A percentile compares a stretch with the other conserved stretches of the same genome.
Conservation (phyloP, 2,888 invertebrate genomes). For the Schizaphis graminum region DNA sequence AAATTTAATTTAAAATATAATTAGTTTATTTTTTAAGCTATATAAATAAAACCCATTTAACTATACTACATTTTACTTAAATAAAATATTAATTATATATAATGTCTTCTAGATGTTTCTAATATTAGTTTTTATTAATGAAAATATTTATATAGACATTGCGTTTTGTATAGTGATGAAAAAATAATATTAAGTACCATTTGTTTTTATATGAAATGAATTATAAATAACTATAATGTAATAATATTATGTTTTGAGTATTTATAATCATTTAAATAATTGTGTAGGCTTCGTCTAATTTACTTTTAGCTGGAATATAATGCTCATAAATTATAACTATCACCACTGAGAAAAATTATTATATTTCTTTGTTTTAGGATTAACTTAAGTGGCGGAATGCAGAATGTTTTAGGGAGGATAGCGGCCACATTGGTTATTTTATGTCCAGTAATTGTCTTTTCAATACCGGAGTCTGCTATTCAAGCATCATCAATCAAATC, state of each 20-base stretch:
- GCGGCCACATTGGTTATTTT: conserved; percentile 64
- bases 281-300: not conserved
- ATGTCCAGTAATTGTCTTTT: conserved; percentile 53
- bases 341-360: not conserved
- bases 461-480: conserved; percentile 53
- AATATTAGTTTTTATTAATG: not conserved
- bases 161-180: not conserved
- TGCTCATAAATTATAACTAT: not conserved
- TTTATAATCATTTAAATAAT: not conserved
- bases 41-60: not conserved
- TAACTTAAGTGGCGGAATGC: conserved; percentile 53
- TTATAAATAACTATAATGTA: not conserved
- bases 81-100: not conserved
- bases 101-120: not conserved
- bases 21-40: not conserved
- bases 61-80: not conserved
- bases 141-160: not conserved
- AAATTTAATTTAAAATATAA: not conserved
- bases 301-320: not conserved
- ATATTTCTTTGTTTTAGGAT: conserved; percentile 29
- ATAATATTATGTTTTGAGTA: not conserved
- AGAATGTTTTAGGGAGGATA: conserved; percentile 63
- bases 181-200: not conserved
- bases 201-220: not conserved
- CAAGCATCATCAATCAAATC: conserved; percentile 58